Evolutionary conservation across 1,140 invertebrate genomes (phyloP).

Genomic region (Nasonia vitripennis): DNA sequence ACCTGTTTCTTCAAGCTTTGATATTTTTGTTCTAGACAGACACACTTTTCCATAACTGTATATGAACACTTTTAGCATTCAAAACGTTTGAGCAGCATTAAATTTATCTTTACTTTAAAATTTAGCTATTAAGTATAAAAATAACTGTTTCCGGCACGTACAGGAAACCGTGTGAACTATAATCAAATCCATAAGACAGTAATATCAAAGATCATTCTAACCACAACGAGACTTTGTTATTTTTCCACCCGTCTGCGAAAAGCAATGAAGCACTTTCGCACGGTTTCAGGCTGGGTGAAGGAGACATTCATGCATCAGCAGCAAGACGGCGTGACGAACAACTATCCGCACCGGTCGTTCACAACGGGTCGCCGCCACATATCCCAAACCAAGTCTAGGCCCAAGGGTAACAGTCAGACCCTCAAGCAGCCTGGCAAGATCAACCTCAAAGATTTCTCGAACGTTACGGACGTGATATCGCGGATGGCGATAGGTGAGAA

Average conservation of each 20-base stretch:
- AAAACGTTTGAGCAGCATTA: neutral
- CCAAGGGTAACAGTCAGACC: conserved; percentile 86
- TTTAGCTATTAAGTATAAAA: neutral
- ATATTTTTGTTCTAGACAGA: no score
- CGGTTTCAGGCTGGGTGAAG: conserved; percentile 78
- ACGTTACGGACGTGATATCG: conserved; percentile 90
- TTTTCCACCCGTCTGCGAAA: conserved; percentile 46
- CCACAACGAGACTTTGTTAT: conserved; percentile 22
- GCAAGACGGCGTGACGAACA: conserved; percentile 78
- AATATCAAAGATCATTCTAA: neutral
- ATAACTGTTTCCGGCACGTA: neutral
- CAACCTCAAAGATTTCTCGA: conserved; percentile 91
- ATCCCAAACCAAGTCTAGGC: conserved; percentile 80
- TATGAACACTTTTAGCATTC: neutral
- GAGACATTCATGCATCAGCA: conserved; percentile 78
- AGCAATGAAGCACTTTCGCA: conserved; percentile 55
- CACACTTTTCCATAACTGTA: neutral
- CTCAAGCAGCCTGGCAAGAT: conserved; percentile 93
- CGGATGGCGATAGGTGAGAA: conserved; percentile 83
- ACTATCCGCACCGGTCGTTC: conserved; percentile 86
- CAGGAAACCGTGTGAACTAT: neutral
- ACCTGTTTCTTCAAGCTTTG: no score
- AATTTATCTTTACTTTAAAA: neutral
- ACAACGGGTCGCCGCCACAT: conserved; percentile 86
- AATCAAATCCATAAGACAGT: neutral